Percentiles rank a stretch among this genome's conserved stretches.
These are phyloP conservation scores for Oreamnos americanus DNA, from an alignment of 2,113 vertebrate genomes.

Conservation along the genomic window DNA sequence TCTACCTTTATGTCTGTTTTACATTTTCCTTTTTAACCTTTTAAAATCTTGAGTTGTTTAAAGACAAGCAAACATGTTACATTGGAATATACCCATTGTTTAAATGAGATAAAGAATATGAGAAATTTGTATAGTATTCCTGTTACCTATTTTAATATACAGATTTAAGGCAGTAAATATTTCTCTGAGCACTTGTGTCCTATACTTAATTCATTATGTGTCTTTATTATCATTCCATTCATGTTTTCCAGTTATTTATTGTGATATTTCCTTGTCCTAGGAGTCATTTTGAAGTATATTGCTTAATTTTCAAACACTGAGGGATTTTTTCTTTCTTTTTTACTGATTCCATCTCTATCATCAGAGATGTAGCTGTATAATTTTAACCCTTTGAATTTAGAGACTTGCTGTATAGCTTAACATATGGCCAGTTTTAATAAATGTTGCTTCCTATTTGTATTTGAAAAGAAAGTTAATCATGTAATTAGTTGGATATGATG, in stretches of 20 bases:
- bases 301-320: neutral
- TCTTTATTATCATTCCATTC: neutral
- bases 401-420: neutral
- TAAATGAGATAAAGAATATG: neutral
- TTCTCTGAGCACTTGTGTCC: neutral
- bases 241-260: neutral
- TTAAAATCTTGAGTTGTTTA: neutral
- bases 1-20: neutral
- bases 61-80: neutral
- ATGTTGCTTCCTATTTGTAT: neutral
- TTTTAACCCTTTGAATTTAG: neutral
- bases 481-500: neutral
- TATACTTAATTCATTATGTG: neutral
- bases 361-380: neutral
- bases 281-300: neutral
- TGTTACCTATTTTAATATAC: neutral
- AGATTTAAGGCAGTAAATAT: neutral
- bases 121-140: neutral
- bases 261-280: neutral
- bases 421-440: neutral
- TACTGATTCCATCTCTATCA: neutral
- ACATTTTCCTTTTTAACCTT: conserved; percentile 24
- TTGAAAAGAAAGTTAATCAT: neutral
- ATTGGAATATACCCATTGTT: neutral
- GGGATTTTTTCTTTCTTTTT: neutral